Evolutionary conservation across 2,888 invertebrate genomes (phyloP).

Genomic region (Cephus nigrinus): DNA sequence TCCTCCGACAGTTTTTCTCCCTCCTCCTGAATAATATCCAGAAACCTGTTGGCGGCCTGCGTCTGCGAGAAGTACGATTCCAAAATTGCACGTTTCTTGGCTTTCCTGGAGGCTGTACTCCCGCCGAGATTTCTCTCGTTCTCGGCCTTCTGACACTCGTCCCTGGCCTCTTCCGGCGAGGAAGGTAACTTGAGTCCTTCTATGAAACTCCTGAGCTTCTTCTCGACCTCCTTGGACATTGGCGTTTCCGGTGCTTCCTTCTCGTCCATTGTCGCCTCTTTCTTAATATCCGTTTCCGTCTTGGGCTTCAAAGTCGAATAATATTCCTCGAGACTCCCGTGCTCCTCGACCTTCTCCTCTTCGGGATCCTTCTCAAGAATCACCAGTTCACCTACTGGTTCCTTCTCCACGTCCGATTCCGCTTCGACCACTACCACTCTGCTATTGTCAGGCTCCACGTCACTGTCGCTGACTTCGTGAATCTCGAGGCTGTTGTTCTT

Average conservation of each 20-base stretch:
- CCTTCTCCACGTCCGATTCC: conserved; percentile 74
- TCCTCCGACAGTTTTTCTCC: conserved; percentile 75
- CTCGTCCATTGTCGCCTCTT: conserved; percentile 1
- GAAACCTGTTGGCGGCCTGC: conserved; percentile 73
- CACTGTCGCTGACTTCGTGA: conserved; percentile 56
- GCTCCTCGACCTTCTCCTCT: conserved; percentile 54
- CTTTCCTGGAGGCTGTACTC: conserved; percentile 64
- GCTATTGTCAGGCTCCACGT: conserved; percentile 47
- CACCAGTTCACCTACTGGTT: conserved; percentile 67
- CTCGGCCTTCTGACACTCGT: conserved; percentile 25
- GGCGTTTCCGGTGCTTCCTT: conserved; percentile 6
- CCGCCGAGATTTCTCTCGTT: conserved; percentile 39
- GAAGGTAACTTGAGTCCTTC: conserved; percentile 52
- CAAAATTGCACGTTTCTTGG: conserved; percentile 69
- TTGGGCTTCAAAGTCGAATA: not conserved
- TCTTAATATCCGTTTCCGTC: not conserved
- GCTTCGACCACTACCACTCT: conserved; percentile 71
- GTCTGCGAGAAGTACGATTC: conserved; percentile 72
- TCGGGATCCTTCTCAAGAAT: conserved; percentile 38
- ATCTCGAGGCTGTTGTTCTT: conserved; percentile 48
- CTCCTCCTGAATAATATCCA: conserved; percentile 85
- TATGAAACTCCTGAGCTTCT: conserved; percentile 55
- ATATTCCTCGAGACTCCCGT: conserved; percentile 56
- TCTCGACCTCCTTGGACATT: conserved; percentile 55
- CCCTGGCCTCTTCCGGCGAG: conserved; percentile 25